Evolutionary conservation across 2,888 invertebrate species (phyloP).

Genomic region (Spicauda simplicius): DNA sequence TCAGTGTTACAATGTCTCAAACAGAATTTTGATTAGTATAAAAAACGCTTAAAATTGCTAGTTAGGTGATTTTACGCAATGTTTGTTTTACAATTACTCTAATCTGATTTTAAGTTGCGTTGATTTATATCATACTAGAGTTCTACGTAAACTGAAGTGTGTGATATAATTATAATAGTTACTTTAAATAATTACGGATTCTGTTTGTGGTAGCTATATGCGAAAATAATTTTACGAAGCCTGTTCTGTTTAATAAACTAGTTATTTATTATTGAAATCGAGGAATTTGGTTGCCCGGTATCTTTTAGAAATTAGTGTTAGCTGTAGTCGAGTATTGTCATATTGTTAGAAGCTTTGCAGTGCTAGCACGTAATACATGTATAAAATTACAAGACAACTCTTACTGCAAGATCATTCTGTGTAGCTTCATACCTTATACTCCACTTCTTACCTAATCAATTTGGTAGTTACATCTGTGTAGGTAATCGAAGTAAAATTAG

Average conservation of each 20-base stretch:
- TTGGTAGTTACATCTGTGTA: constrained; percentile 29
- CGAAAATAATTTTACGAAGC: constrained; percentile 48
- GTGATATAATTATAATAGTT: constrained; percentile 67
- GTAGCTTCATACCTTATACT: constrained; percentile 32
- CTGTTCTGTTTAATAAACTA: constrained; percentile 65
- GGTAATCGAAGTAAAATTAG: constrained; percentile 16
- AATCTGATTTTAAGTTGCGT: constrained; percentile 52
- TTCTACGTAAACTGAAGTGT: constrained; percentile 75
- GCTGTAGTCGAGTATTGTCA: constrained; percentile 65
- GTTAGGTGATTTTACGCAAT: constrained; percentile 61
- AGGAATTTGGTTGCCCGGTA: constrained; percentile 73
- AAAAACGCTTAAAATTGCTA: constrained; percentile 61
- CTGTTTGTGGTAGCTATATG: constrained; percentile 73
- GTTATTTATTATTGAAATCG: constrained; percentile 76
- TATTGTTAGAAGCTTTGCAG: constrained; percentile 72
- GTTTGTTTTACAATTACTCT: constrained; percentile 55
- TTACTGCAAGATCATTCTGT: constrained; percentile 43
- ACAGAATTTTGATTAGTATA: constrained; percentile 57
- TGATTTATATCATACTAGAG: constrained; percentile 57
- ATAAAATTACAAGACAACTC: constrained; percentile 23
- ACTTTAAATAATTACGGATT: constrained; percentile 67
- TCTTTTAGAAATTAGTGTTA: constrained; percentile 68
- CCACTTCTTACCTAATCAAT: background rate
- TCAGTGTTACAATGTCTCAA: constrained; percentile 70
- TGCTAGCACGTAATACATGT: constrained; percentile 59